Conservation (phyloP, 2,888 invertebrate species). For the Ectemnius lituratus region DNA sequence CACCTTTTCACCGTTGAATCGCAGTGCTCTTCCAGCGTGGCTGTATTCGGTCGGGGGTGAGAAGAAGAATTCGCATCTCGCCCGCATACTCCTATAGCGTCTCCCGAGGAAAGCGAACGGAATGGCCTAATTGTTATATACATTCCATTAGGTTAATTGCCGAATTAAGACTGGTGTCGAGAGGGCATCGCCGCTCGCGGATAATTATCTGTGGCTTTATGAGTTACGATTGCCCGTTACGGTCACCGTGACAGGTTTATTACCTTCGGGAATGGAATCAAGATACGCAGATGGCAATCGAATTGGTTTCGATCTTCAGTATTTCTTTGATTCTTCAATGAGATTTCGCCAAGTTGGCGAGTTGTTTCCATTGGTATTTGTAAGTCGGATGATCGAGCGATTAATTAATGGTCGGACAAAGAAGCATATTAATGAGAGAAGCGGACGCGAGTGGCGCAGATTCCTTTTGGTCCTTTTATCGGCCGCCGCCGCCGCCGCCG, state of each 20-base stretch:
- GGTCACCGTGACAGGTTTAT: too few relatives aligned
- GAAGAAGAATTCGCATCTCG: too few relatives aligned
- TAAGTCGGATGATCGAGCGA: not conserved
- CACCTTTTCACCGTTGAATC: too few relatives aligned
- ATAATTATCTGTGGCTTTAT: slow-evolving; percentile 65
- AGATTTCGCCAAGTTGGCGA: too few relatives aligned
- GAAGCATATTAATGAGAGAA: slow-evolving; percentile 1
- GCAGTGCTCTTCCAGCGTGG: too few relatives aligned
- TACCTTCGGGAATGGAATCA: too few relatives aligned
- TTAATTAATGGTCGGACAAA: not conserved
- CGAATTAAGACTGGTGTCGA: slow-evolving; percentile 76
- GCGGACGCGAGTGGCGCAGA: slow-evolving; percentile 30
- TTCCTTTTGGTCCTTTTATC: slow-evolving; percentile 51
- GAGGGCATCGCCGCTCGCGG: slow-evolving; percentile 43
- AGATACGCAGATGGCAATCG: too few relatives aligned
- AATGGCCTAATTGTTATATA: slow-evolving; percentile 77
- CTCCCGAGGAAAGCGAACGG: slow-evolving; percentile 66
- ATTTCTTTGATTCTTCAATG: too few relatives aligned
- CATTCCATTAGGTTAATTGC: slow-evolving; percentile 78
- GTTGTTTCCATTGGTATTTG: not conserved
- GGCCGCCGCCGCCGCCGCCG: too few relatives aligned
- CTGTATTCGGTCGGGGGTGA: too few relatives aligned
- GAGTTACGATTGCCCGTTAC: slow-evolving; percentile 47
- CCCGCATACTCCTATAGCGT: not conserved
- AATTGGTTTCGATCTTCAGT: too few relatives aligned